These are phyloP conservation scores for Choristoneura fumiferana DNA, from an alignment of 1,140 invertebrate genomes.

Conservation along the genomic window DNA sequence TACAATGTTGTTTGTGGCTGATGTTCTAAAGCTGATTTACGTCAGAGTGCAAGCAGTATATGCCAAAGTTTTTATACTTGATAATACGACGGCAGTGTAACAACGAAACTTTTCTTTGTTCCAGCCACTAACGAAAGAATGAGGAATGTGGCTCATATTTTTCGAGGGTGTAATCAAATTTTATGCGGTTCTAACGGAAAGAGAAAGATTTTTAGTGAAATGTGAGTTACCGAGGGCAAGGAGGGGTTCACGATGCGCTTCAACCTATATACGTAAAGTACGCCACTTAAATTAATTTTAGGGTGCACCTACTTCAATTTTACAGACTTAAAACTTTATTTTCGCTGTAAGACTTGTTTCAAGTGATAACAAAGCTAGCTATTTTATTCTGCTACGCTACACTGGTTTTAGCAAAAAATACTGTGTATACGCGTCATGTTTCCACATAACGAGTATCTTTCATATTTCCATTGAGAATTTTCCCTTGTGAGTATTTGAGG, in stretches of 20 bases:
- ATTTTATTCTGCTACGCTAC: no score
- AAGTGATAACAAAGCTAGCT: no score
- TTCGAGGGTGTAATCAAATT: slow-evolving; percentile 9
- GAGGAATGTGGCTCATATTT: slow-evolving; percentile 13
- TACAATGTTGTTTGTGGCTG: no score
- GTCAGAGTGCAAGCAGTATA: not conserved
- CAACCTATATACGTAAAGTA: not conserved
- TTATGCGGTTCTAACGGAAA: slow-evolving; percentile 1
- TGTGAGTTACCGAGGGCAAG: not conserved
- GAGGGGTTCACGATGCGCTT: not conserved
- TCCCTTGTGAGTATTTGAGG: no score
- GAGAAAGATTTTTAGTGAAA: slow-evolving; percentile 16
- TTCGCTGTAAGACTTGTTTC: no score
- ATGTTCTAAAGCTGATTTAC: no score
- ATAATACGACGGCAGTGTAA: not conserved
- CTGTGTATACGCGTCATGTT: no score
- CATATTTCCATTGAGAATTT: no score
- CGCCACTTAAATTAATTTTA: not conserved
- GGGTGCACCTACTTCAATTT: not conserved
- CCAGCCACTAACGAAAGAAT: slow-evolving; percentile 4
- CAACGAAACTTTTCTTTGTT: slow-evolving; percentile 11
- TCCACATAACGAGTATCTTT: no score
- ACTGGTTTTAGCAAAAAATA: no score
- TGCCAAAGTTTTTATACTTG: slow-evolving; percentile 1
- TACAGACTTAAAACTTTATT: no score